phyloP scores from a whole-genome alignment of 2,888 invertebrate species.

The Vannuccia rotundouncinata region DNA sequence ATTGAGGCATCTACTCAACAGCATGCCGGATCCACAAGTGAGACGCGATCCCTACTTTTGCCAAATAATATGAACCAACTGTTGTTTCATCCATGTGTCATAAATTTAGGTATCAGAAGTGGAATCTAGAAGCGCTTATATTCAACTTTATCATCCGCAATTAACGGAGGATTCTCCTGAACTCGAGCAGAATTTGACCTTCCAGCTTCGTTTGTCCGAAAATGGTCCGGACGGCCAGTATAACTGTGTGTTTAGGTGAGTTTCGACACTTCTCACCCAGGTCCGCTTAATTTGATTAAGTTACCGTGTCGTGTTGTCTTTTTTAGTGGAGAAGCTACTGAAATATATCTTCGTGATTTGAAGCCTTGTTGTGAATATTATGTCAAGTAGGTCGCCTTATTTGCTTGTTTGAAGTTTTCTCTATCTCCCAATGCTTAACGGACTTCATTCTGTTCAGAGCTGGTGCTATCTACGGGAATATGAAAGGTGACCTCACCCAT shows the following conservation, averaged over 20 bases:
- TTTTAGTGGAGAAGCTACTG: constrained; percentile 54
- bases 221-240: constrained; percentile 73
- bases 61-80: too few relatives aligned
- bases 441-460: too few relatives aligned
- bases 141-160: constrained; percentile 70
- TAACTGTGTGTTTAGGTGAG: constrained; percentile 77
- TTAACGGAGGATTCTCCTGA: constrained; percentile 62
- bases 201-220: constrained; percentile 71
- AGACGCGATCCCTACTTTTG: too few relatives aligned
- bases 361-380: constrained; percentile 80
- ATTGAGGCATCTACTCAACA: too few relatives aligned
- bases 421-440: too few relatives aligned
- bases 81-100: constrained; percentile 19
- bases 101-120: constrained; percentile 69
- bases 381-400: constrained; percentile 65
- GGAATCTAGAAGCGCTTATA: constrained; percentile 73
- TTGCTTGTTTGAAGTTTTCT: not conserved
- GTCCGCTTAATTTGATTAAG: not conserved
- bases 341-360: constrained; percentile 67
- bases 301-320: not conserved
- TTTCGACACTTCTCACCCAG: constrained; percentile 48
- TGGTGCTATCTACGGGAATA: constrained; percentile 69
- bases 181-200: constrained; percentile 63
- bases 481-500: constrained; percentile 70
- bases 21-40: too few relatives aligned